Percentiles rank a stretch among this genome's conserved stretches.
These are phyloP conservation scores for Leptura quadrifasciata DNA, from an alignment of 2,888 invertebrate genomes.

Conservation along the genomic window DNA sequence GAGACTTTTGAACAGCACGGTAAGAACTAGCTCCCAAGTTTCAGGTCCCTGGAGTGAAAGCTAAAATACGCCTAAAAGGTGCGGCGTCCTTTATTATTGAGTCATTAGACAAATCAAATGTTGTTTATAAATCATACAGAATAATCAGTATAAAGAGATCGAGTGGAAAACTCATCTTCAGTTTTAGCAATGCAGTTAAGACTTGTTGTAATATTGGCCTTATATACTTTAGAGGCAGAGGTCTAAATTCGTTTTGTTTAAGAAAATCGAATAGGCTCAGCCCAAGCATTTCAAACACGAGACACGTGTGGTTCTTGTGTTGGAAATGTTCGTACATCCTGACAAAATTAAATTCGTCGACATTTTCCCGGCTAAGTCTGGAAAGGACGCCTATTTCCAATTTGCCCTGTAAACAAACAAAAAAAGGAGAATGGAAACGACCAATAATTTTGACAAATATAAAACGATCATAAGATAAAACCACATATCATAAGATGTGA, in stretches of 20 bases:
- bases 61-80: too few relatives aligned
- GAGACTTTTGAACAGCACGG: too few relatives aligned
- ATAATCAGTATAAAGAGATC: slow-evolving; percentile 98
- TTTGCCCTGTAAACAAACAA: slow-evolving; percentile 82
- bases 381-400: slow-evolving; percentile 98
- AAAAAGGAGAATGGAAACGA: neutral
- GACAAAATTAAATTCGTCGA: slow-evolving; percentile 99
- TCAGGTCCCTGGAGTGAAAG: too few relatives aligned
- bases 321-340: slow-evolving; percentile 99
- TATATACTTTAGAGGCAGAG: slow-evolving; percentile 97
- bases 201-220: slow-evolving; percentile 97
- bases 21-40: too few relatives aligned
- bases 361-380: slow-evolving; percentile 93
- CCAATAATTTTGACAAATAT: too few relatives aligned
- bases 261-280: slow-evolving; percentile 99
- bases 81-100: too few relatives aligned
- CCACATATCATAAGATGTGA: too few relatives aligned
- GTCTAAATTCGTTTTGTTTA: slow-evolving; percentile 99
- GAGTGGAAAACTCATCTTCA: too few relatives aligned
- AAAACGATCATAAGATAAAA: too few relatives aligned
- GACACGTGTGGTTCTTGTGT: slow-evolving; percentile 99
- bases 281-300: slow-evolving; percentile 99
- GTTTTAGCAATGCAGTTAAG: too few relatives aligned
- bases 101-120: too few relatives aligned
- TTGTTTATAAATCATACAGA: too few relatives aligned